Percentiles rank a stretch among this genome's conserved stretches.
Evolutionary conservation across 2,888 invertebrate species (phyloP).

Genomic region (Phyllotreta cruciferae): DNA sequence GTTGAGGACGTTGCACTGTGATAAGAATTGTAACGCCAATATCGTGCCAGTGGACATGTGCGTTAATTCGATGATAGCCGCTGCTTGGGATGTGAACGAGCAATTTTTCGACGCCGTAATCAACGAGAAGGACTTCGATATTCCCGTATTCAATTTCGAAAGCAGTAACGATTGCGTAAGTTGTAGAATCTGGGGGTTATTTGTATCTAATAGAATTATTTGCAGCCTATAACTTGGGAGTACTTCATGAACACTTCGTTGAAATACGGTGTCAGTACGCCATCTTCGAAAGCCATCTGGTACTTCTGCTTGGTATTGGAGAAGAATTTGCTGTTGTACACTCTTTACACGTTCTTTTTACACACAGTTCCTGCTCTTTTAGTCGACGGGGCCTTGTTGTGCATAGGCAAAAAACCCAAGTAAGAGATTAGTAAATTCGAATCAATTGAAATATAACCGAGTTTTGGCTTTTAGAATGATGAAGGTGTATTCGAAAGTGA

Average conservation of each 20-base stretch:
- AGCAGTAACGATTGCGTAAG: slow-evolving; percentile 75
- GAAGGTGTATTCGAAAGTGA: slow-evolving; percentile 79
- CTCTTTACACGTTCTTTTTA: slow-evolving; percentile 68
- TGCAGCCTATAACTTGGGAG: slow-evolving; percentile 77
- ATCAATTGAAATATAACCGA: neutral
- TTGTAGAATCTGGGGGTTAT: neutral
- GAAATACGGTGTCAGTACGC: slow-evolving; percentile 65
- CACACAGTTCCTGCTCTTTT: slow-evolving; percentile 72
- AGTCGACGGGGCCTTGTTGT: slow-evolving; percentile 64
- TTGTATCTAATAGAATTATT: slow-evolving; percentile 8
- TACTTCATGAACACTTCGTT: slow-evolving; percentile 67
- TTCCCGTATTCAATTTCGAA: slow-evolving; percentile 86
- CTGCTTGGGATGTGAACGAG: slow-evolving; percentile 71
- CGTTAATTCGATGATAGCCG: slow-evolving; percentile 81
- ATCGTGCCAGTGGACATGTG: slow-evolving; percentile 80
- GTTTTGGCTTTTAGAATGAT: slow-evolving; percentile 68
- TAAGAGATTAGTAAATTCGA: slow-evolving; percentile 54
- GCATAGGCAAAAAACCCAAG: slow-evolving; percentile 68
- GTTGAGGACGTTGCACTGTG: slow-evolving; percentile 75
- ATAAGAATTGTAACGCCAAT: slow-evolving; percentile 74
- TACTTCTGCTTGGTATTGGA: slow-evolving; percentile 72
- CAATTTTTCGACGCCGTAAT: slow-evolving; percentile 30
- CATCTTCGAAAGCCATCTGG: slow-evolving; percentile 73
- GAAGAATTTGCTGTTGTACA: slow-evolving; percentile 65
- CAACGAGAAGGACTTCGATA: slow-evolving; percentile 51